Base-by-base conservation (phyloP, 2,113 vertebrate species). In the Clarias batrachus region DNA sequence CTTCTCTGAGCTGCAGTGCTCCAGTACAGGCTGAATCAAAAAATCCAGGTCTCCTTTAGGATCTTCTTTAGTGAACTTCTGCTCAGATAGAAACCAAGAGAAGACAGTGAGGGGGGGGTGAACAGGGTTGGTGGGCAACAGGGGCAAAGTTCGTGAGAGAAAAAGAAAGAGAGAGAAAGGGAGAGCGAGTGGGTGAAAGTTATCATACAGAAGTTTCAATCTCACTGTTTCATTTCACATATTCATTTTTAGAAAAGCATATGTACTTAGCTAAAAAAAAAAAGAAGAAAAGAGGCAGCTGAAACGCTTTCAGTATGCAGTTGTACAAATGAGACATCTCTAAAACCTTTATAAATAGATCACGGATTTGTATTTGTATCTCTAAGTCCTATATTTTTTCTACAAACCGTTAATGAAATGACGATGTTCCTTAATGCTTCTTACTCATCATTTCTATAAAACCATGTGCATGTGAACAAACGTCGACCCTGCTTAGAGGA, bases 1-100 rank as follows among this genome's bases (percentile, higher is more conserved):
- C 95, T 97, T 98, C 92, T 95, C 94, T 2, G 97, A 99, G 94
- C 95, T 99, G 94, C 97, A 99, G 86, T 99, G 97, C 89, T 99
- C 96, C 87, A 98, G 91, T 90, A 98, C 94, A 2, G 97, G 97
- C 91, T 98, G 95, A 91, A 99, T 98, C 89, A 97, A 95, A 77
- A 94, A 91, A 12, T 97, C 96, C 1, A 95, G 93, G 88, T 97
- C 96, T 62, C 94, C 96, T 90, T 96, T 97, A 0, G 96, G 97
- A 17, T 96, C 95, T 87, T 97, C 96, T 92, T 95, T 96, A 84
- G 96, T 96, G 90, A 97, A 98, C 81, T 96, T 96, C 96, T 97
- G 85, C 62, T 85, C 74, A 79, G 48, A 82, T 16, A 16, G 73
- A 86, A 10, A 88, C 23, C 60, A 2, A 68, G 65, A 73, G n/a